phyloP scores from a whole-genome alignment of 30 jellyfish, hydroid and myxozoan genomes.

The Turritopsis rubra region DNA sequence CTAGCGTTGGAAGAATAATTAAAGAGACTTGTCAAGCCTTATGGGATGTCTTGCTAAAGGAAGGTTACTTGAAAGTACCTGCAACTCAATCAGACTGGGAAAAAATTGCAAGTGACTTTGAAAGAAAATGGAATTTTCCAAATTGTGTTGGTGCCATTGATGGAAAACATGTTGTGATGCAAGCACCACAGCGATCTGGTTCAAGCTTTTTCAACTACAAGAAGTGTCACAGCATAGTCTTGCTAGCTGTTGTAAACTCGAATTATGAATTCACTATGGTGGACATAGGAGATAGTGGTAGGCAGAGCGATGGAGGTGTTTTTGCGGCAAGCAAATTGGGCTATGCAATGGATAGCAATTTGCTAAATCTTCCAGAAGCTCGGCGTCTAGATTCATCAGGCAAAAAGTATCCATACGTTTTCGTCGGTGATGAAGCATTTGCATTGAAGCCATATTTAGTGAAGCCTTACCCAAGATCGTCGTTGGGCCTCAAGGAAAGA shows the following conservation, averaged over 20 bases:
- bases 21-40: constrained; percentile 36
- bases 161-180: constrained; percentile 52
- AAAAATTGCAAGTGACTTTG: constrained; percentile 40
- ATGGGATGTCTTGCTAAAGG: constrained; percentile 23
- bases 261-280: constrained; percentile 37
- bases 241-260: constrained; percentile 42
- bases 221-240: constrained; percentile 48
- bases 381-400: constrained; percentile 39
- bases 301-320: constrained; percentile 28
- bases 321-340: background rate
- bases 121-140: constrained; percentile 51
- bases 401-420: constrained; percentile 47
- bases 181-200: constrained; percentile 55
- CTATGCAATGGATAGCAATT: background rate
- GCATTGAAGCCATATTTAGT: constrained; percentile 38
- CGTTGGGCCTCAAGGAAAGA: background rate
- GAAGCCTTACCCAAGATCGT: constrained; percentile 41
- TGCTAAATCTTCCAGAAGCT: constrained; percentile 47
- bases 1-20: constrained; percentile 33
- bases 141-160: constrained; percentile 59
- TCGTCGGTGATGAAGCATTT: constrained; percentile 63
- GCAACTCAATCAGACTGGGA: constrained; percentile 28
- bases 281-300: constrained; percentile 45
- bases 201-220: constrained; percentile 42
- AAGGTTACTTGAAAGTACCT: constrained; percentile 38